Percentiles rank a stretch among this genome's conserved stretches.
These are phyloP conservation scores for Synanthedon formicaeformis DNA, from an alignment of 2,888 invertebrate genomes.

Conservation along the genomic window DNA sequence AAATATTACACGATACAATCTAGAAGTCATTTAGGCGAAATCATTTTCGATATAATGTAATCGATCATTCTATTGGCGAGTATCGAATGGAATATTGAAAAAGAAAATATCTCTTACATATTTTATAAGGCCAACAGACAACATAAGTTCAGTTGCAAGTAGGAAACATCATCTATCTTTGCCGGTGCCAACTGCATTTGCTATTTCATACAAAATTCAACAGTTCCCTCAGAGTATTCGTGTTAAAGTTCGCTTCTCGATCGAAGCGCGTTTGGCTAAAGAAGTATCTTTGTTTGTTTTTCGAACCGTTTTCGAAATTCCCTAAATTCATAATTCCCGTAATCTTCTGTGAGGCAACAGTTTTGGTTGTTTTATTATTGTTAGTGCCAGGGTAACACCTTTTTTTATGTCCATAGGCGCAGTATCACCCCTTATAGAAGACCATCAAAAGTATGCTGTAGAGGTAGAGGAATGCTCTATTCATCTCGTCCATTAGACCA, in stretches of 20 bases:
- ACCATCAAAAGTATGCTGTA: too few species aligned
- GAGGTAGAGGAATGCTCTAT: too few species aligned
- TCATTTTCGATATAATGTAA: neutral
- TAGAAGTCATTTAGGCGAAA: neutral
- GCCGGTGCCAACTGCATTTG: conserved; percentile 6
- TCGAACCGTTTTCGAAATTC: too few species aligned
- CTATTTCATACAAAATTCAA: conserved; percentile 52
- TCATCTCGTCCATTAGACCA: too few species aligned
- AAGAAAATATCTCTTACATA: conserved; percentile 18
- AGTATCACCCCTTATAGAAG: too few species aligned
- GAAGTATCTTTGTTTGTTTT: too few species aligned
- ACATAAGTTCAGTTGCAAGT: conserved; percentile 4
- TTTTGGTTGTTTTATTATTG: too few species aligned
- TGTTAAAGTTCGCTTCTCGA: conserved; percentile 3
- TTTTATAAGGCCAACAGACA: conserved; percentile 18
- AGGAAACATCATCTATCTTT: conserved; percentile 27
- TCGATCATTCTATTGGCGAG: neutral
- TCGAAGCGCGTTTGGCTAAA: neutral
- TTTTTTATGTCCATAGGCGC: too few species aligned
- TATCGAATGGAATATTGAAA: conserved; percentile 4
- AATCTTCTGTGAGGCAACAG: too few species aligned
- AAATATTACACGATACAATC: neutral
- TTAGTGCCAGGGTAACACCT: too few species aligned
- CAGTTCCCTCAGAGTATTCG: conserved; percentile 20
- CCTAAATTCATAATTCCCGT: too few species aligned